Percentiles rank a stretch among this genome's conserved stretches.
phyloP scores from a whole-genome alignment of 2,888 invertebrate species.

The Tigriopus californicus region DNA sequence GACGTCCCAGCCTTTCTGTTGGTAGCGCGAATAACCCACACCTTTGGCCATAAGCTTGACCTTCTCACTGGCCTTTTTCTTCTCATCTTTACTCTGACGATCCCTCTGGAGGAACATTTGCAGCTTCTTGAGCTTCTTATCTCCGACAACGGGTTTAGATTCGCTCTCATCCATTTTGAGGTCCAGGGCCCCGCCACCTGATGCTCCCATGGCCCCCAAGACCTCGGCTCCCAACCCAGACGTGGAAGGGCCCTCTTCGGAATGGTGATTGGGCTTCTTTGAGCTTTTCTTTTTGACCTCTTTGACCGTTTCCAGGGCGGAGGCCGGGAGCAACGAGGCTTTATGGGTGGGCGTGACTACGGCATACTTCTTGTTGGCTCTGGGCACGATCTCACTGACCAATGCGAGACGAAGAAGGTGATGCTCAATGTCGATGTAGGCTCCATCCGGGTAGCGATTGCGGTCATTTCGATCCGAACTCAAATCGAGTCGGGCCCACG shows the following conservation, averaged over 20 bases:
- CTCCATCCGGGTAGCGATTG: constrained; percentile 23
- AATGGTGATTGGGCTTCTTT: background rate
- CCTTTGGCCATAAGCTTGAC: constrained; percentile 4
- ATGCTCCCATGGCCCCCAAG: background rate
- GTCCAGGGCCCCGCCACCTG: background rate
- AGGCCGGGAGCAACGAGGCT: background rate
- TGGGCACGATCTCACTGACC: constrained; percentile 21
- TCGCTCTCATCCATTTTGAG: background rate
- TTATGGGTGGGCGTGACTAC: background rate
- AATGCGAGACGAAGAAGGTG: constrained; percentile 25
- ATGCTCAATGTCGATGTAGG: constrained; percentile 26
- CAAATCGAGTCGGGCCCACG: constrained; percentile 25
- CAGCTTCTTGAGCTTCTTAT: background rate
- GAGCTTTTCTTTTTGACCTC: background rate
- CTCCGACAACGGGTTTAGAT: background rate
- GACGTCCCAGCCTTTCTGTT: constrained; percentile 24
- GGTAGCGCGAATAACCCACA: constrained; percentile 10
- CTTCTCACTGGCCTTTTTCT: background rate
- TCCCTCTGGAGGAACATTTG: background rate
- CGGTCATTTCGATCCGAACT: constrained; percentile 24
- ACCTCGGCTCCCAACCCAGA: background rate
- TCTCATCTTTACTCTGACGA: background rate
- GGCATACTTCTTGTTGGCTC: constrained; percentile 16
- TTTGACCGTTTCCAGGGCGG: background rate
- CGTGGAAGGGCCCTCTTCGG: too few relatives aligned